Evolutionary conservation across 2,797 vertebrate species (phyloP).

Genomic region (Malacoraja senta): DNA sequence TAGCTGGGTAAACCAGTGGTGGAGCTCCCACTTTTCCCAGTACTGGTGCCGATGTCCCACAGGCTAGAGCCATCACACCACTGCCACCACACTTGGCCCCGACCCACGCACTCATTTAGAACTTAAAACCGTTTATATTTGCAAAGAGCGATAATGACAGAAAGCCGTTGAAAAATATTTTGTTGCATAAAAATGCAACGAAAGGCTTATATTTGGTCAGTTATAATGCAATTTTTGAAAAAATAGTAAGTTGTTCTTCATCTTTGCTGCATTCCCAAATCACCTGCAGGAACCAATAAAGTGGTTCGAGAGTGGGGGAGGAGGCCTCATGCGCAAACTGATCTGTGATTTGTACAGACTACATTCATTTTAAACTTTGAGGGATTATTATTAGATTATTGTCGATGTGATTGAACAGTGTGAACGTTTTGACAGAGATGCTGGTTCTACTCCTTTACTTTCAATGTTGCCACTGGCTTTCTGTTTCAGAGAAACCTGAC

Average conservation of each 20-base stretch:
- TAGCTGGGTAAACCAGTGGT: not conserved
- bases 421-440: too few species aligned
- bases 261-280: not conserved
- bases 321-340: not conserved
- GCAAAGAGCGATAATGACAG: not conserved
- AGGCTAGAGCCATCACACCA: not conserved
- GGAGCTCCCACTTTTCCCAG: not conserved
- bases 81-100: too few species aligned
- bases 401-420: not conserved
- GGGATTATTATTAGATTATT: too few species aligned
- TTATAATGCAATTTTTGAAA: not conserved
- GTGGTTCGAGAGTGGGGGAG: not conserved
- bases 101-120: not conserved
- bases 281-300: not conserved
- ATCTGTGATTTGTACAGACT: not conserved
- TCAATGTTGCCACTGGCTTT: constrained; percentile 41
- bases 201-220: not conserved
- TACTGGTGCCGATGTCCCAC: too few species aligned
- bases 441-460: not conserved
- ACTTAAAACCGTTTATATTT: not conserved
- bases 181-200: not conserved
- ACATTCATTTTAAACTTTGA: not conserved
- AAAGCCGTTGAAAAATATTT: not conserved
- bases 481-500: constrained; percentile 86
- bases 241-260: not conserved